Conservation (phyloP, 1,140 invertebrate genomes). For the Drosophila sproati region DNA sequence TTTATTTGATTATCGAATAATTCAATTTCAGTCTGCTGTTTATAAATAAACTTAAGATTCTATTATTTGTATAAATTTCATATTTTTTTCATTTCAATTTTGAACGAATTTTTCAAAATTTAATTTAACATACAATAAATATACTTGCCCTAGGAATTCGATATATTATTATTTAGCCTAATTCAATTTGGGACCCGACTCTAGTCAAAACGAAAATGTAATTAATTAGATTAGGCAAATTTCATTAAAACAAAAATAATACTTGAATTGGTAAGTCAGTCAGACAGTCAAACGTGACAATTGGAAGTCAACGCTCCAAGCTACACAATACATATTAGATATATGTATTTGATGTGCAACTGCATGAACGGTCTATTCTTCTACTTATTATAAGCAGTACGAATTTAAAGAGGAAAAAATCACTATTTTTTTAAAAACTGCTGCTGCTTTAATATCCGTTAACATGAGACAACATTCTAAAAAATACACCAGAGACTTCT, state of each 20-base stretch:
- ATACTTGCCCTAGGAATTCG: neutral
- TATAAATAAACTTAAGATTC: too few relatives aligned
- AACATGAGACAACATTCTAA: neutral
- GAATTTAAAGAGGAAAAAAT: slow-evolving; percentile 1
- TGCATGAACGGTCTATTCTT: slow-evolving; percentile 29
- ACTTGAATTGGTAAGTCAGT: neutral
- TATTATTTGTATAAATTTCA: too few relatives aligned
- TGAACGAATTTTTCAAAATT: too few relatives aligned
- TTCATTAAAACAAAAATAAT: neutral
- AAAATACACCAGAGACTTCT: neutral
- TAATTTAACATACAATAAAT: too few relatives aligned
- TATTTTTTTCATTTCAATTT: too few relatives aligned
- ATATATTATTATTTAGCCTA: neutral
- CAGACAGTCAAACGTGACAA: slow-evolving; percentile 4
- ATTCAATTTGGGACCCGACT: neutral
- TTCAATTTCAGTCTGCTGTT: too few relatives aligned
- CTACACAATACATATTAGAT: neutral
- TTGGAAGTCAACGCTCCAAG: neutral
- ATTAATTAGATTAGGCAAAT: too few relatives aligned
- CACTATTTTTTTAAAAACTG: neutral
- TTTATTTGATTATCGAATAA: too few relatives aligned
- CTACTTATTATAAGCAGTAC: neutral
- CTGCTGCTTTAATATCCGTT: neutral
- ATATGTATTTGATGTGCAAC: neutral
- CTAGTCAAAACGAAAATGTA: too few relatives aligned